These are phyloP conservation scores for Philereme transversata DNA, from an alignment of 2,888 invertebrate species.

Conservation along the genomic window DNA sequence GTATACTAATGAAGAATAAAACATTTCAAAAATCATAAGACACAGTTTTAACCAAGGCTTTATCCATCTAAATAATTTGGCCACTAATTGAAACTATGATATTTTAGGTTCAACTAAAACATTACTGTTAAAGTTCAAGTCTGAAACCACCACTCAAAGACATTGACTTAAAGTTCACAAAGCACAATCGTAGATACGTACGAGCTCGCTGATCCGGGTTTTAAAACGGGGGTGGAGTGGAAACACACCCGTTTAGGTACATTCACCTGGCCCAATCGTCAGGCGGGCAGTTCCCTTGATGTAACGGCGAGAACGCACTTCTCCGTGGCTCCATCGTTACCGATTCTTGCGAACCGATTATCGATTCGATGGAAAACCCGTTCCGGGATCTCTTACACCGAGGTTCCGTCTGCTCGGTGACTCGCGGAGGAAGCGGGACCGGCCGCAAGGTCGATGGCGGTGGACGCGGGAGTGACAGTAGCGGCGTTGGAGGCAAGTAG, in stretches of 20 bases:
- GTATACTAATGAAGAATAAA: too few species aligned
- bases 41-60: not conserved
- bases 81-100: constrained; percentile 13
- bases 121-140: constrained; percentile 20
- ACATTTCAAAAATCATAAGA: too few species aligned
- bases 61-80: constrained; percentile 2
- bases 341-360: constrained; percentile 80
- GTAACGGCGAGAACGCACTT: constrained; percentile 88
- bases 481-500: constrained; percentile 80
- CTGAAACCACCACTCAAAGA: constrained; percentile 37
- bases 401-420: constrained; percentile 74
- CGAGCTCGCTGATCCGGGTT: constrained; percentile 47
- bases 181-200: constrained; percentile 46
- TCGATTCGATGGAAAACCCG: constrained; percentile 86
- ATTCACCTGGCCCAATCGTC: constrained; percentile 88
- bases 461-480: constrained; percentile 81
- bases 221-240: constrained; percentile 62
- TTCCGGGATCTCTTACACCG: constrained; percentile 81
- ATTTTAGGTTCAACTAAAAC: not conserved
- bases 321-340: constrained; percentile 63
- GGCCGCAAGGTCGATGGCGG: constrained; percentile 86
- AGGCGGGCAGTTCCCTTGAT: constrained; percentile 67
- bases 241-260: constrained; percentile 66
- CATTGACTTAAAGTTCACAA: constrained; percentile 42
- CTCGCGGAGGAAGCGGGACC: constrained; percentile 80